Evolutionary conservation across 2,797 vertebrate genomes (phyloP), one percentile per base, ranked within the genome.

Genomic region (Hoplostethus mediterraneus): DNA sequence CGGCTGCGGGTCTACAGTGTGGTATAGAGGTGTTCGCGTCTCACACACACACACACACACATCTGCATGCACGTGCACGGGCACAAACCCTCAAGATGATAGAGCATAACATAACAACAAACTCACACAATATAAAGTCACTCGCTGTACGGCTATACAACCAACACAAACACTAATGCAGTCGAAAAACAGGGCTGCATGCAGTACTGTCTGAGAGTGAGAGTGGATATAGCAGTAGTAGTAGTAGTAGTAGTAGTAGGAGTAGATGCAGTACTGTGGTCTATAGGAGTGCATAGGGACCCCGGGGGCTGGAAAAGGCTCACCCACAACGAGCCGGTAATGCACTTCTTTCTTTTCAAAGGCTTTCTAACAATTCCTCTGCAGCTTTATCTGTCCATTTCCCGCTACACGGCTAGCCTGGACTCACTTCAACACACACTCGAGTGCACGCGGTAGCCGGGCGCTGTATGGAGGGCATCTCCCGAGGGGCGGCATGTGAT

Each of bases 401-500:
- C 52, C 30, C 38, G 2, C 45, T 59, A 58, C 76, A 66, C 3
- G 33, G 60, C 47, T 40, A n/a, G 31, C 63, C 57, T 48, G 13
- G 69, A 75, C 81, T 69, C 70, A 73, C 8, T 68, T 82, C 63
- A 55, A 69, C 53, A 16, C 11, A 63, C 13, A 63, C 54, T 53
- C 42, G 62, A 71, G 63, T 57, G 56, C 67, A 66, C 48, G 51
- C n/a, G 8, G 17, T 72, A 16, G 36, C 65, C 66, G 72, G 55
- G 61, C 51, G 57, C 16, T 53, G 44, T 58, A 71, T 73, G 65
- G 62, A 70, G 63, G 51, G 38, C 17, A 70, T 45, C 73, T 83
- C 86, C 83, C 13, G 16, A 6, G 82, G 77, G 85, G 61, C 72
- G 42, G 53, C 25, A 76, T 60, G 71, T 38, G 74, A 85, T 90